Conservation (phyloP, 2,797 vertebrate genomes). For the Malacoraja senta region DNA sequence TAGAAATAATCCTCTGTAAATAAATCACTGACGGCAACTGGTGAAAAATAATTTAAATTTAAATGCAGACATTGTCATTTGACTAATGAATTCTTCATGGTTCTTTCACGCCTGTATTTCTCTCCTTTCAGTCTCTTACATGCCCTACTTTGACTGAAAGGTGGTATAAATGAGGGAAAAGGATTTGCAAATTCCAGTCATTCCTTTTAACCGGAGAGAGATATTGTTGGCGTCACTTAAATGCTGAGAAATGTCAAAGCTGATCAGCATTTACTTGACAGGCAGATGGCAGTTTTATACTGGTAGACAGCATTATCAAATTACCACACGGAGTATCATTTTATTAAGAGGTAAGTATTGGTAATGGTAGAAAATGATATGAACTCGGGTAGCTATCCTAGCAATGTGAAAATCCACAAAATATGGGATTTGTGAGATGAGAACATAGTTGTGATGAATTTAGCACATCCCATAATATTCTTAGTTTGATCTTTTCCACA, state of each 20-base stretch:
- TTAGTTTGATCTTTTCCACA: neutral
- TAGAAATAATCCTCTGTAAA: conserved; percentile 4
- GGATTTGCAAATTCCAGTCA: no score
- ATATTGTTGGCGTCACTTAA: neutral
- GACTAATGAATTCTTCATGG: neutral
- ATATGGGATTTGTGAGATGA: neutral
- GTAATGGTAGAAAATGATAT: neutral
- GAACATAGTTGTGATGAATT: neutral
- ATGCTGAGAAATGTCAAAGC: neutral
- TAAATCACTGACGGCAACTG: neutral
- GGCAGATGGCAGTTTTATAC: neutral
- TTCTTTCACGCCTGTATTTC: neutral
- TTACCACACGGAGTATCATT: neutral
- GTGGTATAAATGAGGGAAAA: neutral
- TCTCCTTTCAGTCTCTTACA: neutral
- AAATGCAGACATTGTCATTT: neutral
- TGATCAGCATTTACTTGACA: neutral
- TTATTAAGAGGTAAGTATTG: neutral
- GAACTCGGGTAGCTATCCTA: neutral
- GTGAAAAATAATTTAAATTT: conserved; percentile 26
- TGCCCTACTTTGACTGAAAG: neutral
- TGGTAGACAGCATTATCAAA: neutral
- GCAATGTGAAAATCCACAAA: neutral
- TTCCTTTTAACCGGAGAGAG: neutral
- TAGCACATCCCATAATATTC: neutral